Evolutionary conservation across 2,888 invertebrate genomes (phyloP).

Genomic region (Lutraria lutraria): DNA sequence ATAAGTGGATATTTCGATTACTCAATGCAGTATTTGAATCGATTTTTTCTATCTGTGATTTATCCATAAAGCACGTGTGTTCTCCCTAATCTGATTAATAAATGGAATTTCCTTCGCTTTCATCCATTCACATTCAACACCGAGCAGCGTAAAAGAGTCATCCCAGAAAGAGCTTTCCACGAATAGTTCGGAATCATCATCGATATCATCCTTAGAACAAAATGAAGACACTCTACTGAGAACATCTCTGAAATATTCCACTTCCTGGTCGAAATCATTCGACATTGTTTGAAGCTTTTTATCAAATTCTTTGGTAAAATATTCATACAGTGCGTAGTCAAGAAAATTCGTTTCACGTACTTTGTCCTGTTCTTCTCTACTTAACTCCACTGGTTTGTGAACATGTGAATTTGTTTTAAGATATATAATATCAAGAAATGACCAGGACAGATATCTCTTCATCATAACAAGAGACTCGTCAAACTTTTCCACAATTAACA

Average conservation of each 20-base stretch:
- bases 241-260: constrained; percentile 12
- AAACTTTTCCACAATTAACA: constrained; percentile 56
- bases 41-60: background rate
- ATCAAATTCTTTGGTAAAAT: constrained; percentile 41
- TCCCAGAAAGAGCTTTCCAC: constrained; percentile 46
- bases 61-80: background rate
- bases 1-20: background rate
- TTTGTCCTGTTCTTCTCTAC: background rate
- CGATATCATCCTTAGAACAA: background rate
- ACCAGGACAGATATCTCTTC: constrained; percentile 56
- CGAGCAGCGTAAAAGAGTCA: constrained; percentile 21
- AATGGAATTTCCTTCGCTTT: constrained; percentile 42
- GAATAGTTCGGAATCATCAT: background rate
- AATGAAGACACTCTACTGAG: constrained; percentile 22
- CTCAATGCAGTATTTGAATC: background rate
- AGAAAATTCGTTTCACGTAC: constrained; percentile 35
- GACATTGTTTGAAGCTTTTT: constrained; percentile 25
- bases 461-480: constrained; percentile 61
- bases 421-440: constrained; percentile 62
- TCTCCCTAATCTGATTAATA: constrained; percentile 21
- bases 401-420: constrained; percentile 42
- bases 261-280: constrained; percentile 31
- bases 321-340: constrained; percentile 46
- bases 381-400: constrained; percentile 26
- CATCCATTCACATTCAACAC: constrained; percentile 55